Evolutionary conservation across 2,888 invertebrate genomes (phyloP).

Genomic region (Cosmia pyralina): DNA sequence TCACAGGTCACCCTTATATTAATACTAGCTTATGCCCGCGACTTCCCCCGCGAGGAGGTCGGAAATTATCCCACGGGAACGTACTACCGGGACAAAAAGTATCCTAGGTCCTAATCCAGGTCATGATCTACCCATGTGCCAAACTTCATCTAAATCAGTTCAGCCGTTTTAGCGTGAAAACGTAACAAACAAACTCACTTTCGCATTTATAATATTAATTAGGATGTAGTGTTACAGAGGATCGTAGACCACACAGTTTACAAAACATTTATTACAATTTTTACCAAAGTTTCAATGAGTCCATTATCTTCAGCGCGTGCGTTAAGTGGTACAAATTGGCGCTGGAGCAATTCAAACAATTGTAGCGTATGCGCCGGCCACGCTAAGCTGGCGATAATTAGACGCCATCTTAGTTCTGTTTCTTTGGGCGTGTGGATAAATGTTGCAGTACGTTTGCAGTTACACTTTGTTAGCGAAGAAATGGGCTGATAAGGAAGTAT

Average conservation of each 20-base stretch:
- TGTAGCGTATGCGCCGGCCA: slow-evolving; percentile 62
- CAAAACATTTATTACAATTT: slow-evolving; percentile 8
- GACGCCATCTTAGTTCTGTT: slow-evolving; percentile 53
- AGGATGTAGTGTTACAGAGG: neutral
- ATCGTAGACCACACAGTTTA: neutral
- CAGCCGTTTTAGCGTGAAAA: no score
- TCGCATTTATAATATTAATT: no score
- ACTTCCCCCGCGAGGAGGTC: no score
- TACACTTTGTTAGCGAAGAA: slow-evolving; percentile 1
- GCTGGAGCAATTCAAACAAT: slow-evolving; percentile 72
- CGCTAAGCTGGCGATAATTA: slow-evolving; percentile 72
- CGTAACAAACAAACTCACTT: no score
- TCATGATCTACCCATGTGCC: no score
- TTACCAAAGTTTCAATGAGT: slow-evolving; percentile 43
- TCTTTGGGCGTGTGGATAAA: slow-evolving; percentile 38
- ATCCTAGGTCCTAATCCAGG: no score
- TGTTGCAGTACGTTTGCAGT: slow-evolving; percentile 4
- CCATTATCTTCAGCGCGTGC: slow-evolving; percentile 66
- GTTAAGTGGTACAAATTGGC: slow-evolving; percentile 78
- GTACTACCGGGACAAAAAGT: no score
- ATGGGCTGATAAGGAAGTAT: neutral
- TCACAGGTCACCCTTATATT: no score
- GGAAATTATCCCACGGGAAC: no score
- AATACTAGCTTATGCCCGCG: no score
- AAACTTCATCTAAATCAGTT: no score